Base-by-base conservation (phyloP, 2,888 invertebrate species). In the Eupithecia dodoneata region DNA sequence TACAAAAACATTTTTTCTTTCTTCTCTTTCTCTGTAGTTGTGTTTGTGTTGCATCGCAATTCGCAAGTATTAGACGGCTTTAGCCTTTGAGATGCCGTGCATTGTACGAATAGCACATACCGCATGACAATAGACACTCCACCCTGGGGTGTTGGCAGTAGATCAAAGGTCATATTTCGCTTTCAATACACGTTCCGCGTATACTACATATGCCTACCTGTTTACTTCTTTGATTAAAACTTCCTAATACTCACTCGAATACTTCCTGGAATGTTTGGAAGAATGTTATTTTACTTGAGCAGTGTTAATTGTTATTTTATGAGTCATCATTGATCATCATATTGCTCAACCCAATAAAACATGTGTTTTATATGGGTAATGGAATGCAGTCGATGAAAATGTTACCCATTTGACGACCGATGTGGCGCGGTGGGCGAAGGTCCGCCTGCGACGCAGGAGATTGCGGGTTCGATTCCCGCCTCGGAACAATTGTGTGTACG, bases 111-210 rank as follows among this genome's bases (percentile, higher is more conserved):
- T 76, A 76, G 45, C 69, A 63, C 30, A 30, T 10, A 6, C 45
- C 52, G 12, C 73, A 77, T 73, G 72, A 74, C 66, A 76, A 80
- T 79, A 78, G 75, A 78, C 65, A 73, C n/a, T 70, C 5, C 72
- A 79, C 74, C 78, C 74, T 73, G 66, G 63, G 71, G 78, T 77
- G 72, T 86, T 87, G 86, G 87, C 86, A 74, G 59, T 59, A 70
- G 76, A 83, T 85, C 85, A 86, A 85, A 77, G 67, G 69, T 67
- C 73, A 70, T 63, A 65, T 75, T 75, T 79, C 59, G 44, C 44
- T 77, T 80, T 75, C 71, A 75, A 78, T 75, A 73, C 63, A 73
- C 72, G 59, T 72, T 66, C 63, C 69, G 7, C 74, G 74, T 18
- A 18, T 1, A 18, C 55, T 59, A 59, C 55, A 9, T 59, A 59